Percentiles rank a stretch among this genome's conserved stretches.
phyloP scores from a whole-genome alignment of 2,113 vertebrate species.

The Crocuta crocuta region DNA sequence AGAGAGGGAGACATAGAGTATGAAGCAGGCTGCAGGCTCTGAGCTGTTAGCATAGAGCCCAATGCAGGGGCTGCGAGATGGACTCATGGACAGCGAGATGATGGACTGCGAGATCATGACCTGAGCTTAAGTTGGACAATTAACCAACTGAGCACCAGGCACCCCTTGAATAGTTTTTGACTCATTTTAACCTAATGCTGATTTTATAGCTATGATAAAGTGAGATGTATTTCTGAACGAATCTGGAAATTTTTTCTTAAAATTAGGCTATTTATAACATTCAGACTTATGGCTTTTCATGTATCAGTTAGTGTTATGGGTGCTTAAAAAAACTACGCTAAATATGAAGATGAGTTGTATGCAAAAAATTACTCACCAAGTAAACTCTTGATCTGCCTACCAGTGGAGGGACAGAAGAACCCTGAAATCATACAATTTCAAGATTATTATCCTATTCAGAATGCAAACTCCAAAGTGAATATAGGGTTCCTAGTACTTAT shows the following conservation, averaged over 20 bases:
- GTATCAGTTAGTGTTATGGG: not conserved
- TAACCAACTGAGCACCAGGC: too few relatives aligned
- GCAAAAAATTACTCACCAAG: not conserved
- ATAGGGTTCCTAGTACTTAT: not conserved
- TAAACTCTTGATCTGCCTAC: not conserved
- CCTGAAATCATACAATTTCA: not conserved
- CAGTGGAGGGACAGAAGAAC: not conserved
- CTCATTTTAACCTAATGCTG: constrained; percentile 7
- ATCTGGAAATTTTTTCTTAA: not conserved
- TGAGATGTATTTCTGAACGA: not conserved
- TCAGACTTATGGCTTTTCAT: not conserved
- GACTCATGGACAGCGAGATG: too few relatives aligned
- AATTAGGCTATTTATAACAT: not conserved
- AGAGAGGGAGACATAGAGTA: too few relatives aligned
- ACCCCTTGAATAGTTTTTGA: not conserved
- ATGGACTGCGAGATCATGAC: too few relatives aligned
- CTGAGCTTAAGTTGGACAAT: too few relatives aligned
- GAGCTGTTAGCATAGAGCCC: too few relatives aligned
- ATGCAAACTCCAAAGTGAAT: not conserved
- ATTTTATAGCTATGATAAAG: not conserved
- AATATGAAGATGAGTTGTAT: not conserved
- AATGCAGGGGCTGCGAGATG: too few relatives aligned
- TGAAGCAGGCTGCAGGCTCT: too few relatives aligned
- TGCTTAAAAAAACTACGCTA: not conserved
- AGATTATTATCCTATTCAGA: not conserved